Evolutionary conservation across 2,797 vertebrate species (phyloP).

Genomic region (Fistularia commersonii): DNA sequence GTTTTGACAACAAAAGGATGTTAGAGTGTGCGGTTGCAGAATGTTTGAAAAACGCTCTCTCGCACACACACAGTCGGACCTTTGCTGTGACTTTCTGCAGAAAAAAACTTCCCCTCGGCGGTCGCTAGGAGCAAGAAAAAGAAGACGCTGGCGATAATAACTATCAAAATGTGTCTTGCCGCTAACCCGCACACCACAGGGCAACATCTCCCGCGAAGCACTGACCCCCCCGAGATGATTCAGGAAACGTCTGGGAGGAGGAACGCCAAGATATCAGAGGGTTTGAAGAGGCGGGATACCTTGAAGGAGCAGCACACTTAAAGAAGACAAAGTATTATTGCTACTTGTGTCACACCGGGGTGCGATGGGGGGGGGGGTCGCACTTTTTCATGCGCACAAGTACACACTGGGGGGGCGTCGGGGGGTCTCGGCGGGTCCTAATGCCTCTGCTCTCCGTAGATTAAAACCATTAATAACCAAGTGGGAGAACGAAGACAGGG

Average conservation of each 20-base stretch:
- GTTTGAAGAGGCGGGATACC: conserved; percentile 43
- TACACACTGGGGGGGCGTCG: conserved; percentile 59
- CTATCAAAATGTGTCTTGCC: too few species aligned
- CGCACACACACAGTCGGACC: too few species aligned
- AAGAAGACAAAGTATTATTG: conserved; percentile 74
- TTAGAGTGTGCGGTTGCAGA: too few species aligned
- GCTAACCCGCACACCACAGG: too few species aligned
- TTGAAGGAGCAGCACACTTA: conserved; percentile 67
- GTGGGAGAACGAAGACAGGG: conserved; percentile 49
- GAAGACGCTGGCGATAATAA: too few species aligned
- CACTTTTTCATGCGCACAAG: conserved; percentile 43
- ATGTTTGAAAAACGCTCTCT: too few species aligned
- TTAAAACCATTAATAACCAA: conserved; percentile 93
- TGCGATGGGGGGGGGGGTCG: conserved; percentile 28
- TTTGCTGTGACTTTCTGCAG: too few species aligned
- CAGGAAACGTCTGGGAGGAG: neutral
- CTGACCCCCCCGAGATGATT: too few species aligned
- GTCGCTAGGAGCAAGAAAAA: too few species aligned
- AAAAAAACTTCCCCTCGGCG: too few species aligned
- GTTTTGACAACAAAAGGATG: too few species aligned
- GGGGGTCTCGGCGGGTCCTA: conserved; percentile 72
- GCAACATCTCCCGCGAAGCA: too few species aligned
- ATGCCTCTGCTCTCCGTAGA: conserved; percentile 80
- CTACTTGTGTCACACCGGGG: conserved; percentile 50
- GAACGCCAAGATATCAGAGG: conserved; percentile 22